These are phyloP conservation scores for Mungos mungo DNA, from an alignment of 2,113 vertebrate genomes.

Conservation along the genomic window DNA sequence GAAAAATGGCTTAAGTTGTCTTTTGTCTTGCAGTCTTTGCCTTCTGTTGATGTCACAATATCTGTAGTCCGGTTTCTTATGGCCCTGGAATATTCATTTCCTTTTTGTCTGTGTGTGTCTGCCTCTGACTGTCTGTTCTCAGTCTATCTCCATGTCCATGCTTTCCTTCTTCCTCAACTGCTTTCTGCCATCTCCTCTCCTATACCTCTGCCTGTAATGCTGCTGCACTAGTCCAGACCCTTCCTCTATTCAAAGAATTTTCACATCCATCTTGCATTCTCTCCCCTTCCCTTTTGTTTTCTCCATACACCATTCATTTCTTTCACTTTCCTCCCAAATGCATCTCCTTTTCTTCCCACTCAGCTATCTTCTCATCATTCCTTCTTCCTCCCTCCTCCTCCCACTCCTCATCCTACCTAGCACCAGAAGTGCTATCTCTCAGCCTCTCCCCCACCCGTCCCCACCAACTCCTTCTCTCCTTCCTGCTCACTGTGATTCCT, in stretches of 20 bases:
- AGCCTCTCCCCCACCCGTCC: background rate
- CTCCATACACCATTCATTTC: background rate
- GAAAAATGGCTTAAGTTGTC: slow-evolving; percentile 75
- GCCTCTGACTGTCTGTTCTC: slow-evolving; percentile 31
- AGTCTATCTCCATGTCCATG: background rate
- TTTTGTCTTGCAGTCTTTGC: slow-evolving; percentile 71
- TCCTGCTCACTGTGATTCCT: slow-evolving; percentile 43
- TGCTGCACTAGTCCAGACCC: background rate
- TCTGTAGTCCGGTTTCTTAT: slow-evolving; percentile 38
- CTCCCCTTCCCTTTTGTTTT: background rate
- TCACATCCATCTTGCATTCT: background rate
- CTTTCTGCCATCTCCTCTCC: background rate
- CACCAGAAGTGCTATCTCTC: background rate
- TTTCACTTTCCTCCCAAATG: background rate
- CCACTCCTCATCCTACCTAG: background rate
- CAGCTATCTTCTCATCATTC: background rate
- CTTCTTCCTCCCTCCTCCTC: background rate
- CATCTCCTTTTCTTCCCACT: background rate
- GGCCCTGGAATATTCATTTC: slow-evolving; percentile 56
- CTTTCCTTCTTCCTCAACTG: background rate
- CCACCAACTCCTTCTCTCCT: background rate
- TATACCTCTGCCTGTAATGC: background rate
- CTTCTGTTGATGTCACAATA: slow-evolving; percentile 65
- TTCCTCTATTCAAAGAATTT: background rate
- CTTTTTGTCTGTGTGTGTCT: slow-evolving; percentile 23